phyloP scores from a whole-genome alignment of 2,113 vertebrate species.

The Australoheros scitulus region DNA sequence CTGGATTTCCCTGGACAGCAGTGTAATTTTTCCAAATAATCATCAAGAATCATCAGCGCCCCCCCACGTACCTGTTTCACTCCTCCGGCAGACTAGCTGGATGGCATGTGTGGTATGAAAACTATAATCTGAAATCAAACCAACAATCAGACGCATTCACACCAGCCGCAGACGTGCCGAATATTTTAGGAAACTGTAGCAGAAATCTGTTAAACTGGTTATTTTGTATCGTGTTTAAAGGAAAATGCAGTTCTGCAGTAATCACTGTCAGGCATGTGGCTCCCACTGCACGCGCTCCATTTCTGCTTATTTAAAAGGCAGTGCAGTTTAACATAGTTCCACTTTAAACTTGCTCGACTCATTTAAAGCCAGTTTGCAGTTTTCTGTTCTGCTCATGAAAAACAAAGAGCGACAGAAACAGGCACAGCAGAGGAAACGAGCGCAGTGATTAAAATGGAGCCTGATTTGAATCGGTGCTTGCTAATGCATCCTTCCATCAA shows the following conservation, averaged over 20 bases:
- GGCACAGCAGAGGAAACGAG: not conserved
- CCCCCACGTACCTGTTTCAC: not conserved
- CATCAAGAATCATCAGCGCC: not conserved
- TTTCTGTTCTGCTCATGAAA: not conserved
- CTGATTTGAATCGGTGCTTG: not conserved
- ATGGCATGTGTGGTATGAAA: not conserved
- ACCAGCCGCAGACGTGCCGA: not conserved
- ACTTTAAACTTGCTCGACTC: not conserved
- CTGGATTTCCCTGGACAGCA: slow-evolving; percentile 11
- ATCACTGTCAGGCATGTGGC: not conserved
- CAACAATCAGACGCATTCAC: not conserved
- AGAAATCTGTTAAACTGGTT: too few species aligned
- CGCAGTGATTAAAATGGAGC: not conserved
- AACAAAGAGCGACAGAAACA: not conserved
- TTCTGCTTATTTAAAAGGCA: too few species aligned
- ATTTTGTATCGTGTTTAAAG: not conserved
- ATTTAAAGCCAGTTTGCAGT: not conserved
- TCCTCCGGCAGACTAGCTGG: not conserved
- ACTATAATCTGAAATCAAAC: slow-evolving; percentile 9
- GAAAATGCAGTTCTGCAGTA: not conserved
- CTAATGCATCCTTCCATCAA: not conserved
- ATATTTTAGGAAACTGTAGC: not conserved
- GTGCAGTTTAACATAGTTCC: too few species aligned
- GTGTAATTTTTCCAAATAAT: slow-evolving; percentile 17
- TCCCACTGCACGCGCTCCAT: not conserved